Percentiles rank a stretch among this genome's conserved stretches.
Evolutionary conservation across 2,888 invertebrate species (phyloP).

Genomic region (Parochlus steinenii): DNA sequence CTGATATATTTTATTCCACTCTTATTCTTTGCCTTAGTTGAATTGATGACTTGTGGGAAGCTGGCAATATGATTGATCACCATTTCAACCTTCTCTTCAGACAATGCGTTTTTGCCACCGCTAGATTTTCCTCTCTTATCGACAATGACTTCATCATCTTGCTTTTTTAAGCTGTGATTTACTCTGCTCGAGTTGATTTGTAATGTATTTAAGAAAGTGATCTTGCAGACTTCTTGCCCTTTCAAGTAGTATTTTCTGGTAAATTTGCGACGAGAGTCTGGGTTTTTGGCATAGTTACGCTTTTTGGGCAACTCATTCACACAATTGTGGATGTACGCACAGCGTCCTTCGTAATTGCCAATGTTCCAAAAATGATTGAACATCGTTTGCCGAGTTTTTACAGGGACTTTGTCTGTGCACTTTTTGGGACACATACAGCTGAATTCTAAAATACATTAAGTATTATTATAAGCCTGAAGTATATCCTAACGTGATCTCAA

Average conservation of each 20-base stretch:
- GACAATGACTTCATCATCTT: conserved; percentile 7
- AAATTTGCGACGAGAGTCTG: conserved; percentile 6
- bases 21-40: no score
- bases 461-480: no score
- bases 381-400: conserved; percentile 5
- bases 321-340: conserved; percentile 7
- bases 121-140: conserved; percentile 9
- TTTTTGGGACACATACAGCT: conserved; percentile 8
- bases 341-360: conserved; percentile 4
- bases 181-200: conserved; percentile 4
- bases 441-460: no score
- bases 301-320: conserved; percentile 10
- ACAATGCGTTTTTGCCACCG: conserved; percentile 2
- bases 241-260: conserved; percentile 9
- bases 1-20: no score
- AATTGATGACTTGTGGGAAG: no score
- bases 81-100: conserved; percentile 3
- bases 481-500: no score
- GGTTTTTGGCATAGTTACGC: conserved; percentile 6
- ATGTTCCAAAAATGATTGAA: conserved; percentile 11
- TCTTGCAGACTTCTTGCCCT: conserved; percentile 10
- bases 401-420: conserved; percentile 5
- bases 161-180: conserved; percentile 4
- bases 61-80: conserved; percentile 9
- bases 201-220: conserved; percentile 7